These are phyloP conservation scores for Loripinus fragilis DNA, from an alignment of 2,888 invertebrate genomes.

Conservation along the genomic window DNA sequence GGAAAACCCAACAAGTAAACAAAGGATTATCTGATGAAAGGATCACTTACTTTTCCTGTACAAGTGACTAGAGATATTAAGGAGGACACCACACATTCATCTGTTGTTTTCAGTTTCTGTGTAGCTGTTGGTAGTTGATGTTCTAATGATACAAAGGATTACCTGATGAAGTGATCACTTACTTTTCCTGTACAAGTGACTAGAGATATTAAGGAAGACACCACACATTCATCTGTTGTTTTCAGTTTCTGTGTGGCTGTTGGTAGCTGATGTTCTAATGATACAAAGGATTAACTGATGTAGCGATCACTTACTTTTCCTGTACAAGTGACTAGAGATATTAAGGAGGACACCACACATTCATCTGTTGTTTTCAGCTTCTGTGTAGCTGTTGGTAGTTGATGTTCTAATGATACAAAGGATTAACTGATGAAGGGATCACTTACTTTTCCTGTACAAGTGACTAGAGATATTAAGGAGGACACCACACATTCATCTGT, in stretches of 20 bases:
- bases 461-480: conserved; percentile 82
- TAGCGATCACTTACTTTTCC: conserved; percentile 82
- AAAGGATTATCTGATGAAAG: too few species aligned
- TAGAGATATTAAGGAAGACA: conserved; percentile 83
- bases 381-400: conserved; percentile 84
- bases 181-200: conserved; percentile 82
- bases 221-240: conserved; percentile 84
- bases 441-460: conserved; percentile 82
- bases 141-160: conserved; percentile 83
- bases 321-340: conserved; percentile 81
- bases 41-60: conserved; percentile 81
- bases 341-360: conserved; percentile 83
- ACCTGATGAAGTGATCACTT: too few species aligned
- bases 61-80: conserved; percentile 82
- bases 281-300: too few species aligned
- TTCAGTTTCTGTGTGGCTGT: conserved; percentile 83
- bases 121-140: conserved; percentile 84
- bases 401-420: conserved; percentile 83
- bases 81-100: conserved; percentile 84
- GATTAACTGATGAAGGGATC: too few species aligned
- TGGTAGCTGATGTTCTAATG: conserved; percentile 84
- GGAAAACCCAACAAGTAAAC: too few species aligned
- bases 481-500: conserved; percentile 84
- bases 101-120: conserved; percentile 83
- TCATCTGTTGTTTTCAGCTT: conserved; percentile 84